phyloP scores from a whole-genome alignment of 92 coral and sea anemone genomes.

The Parazoanthus darwini region DNA sequence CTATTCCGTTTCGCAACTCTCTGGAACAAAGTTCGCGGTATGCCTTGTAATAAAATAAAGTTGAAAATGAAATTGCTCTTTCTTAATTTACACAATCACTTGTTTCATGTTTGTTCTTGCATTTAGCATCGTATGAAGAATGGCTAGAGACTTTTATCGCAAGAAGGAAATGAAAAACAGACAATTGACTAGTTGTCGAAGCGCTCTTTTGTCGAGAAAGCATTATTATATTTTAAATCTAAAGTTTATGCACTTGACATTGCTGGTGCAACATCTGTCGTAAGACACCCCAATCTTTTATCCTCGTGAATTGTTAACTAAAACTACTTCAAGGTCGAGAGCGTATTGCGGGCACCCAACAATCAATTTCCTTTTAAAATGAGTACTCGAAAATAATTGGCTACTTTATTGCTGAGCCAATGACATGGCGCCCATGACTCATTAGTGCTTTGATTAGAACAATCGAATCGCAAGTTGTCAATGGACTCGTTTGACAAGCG shows the following conservation, averaged over 20 bases:
- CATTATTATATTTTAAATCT: background rate
- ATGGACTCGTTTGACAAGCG: constrained; percentile 67
- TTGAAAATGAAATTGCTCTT: background rate
- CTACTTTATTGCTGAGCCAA: constrained; percentile 86
- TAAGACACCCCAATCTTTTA: background rate
- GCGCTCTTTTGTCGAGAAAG: background rate
- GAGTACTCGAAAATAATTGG: constrained; percentile 91
- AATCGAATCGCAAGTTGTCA: constrained; percentile 92
- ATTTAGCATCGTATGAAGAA: constrained; percentile 12
- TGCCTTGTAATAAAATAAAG: constrained; percentile 5
- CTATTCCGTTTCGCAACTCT: background rate
- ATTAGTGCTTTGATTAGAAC: constrained; percentile 82
- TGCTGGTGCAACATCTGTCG: background rate
- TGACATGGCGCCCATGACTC: constrained; percentile 63
- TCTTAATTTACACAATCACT: constrained; percentile 8
- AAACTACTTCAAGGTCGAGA: constrained; percentile 32
- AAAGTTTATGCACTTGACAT: constrained; percentile 15
- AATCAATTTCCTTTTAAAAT: constrained; percentile 54
- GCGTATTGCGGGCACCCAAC: constrained; percentile 40
- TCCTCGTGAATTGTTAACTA: background rate
- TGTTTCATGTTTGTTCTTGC: constrained; percentile 21
- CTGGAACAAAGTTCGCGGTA: background rate
- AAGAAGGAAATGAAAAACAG: background rate
- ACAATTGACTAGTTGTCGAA: background rate
- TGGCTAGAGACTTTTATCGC: background rate